Evolutionary conservation across 2,113 vertebrate species (phyloP).

Genomic region (Isurus oxyrinchus): DNA sequence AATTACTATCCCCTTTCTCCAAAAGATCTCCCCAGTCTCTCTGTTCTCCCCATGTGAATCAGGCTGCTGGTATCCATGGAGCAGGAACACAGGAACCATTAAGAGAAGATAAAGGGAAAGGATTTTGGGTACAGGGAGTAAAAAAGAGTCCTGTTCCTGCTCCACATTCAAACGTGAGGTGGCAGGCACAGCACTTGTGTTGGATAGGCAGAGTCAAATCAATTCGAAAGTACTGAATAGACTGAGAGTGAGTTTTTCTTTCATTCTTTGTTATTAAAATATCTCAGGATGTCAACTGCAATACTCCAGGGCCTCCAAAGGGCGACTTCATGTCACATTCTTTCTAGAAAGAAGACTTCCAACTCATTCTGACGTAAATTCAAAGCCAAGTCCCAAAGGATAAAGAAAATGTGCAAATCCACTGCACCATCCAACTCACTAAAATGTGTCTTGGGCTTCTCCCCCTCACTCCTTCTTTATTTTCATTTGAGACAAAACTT

Average conservation of each 20-base stretch:
- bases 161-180: background rate
- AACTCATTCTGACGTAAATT: background rate
- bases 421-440: background rate
- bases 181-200: background rate
- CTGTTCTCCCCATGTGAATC: background rate
- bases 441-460: background rate
- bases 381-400: background rate
- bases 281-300: background rate
- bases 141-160: background rate
- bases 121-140: too few species aligned
- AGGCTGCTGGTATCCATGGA: background rate
- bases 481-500: background rate
- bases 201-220: background rate
- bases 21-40: background rate
- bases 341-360: background rate
- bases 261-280: background rate
- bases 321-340: background rate
- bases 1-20: background rate
- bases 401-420: background rate
- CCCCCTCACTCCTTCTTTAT: background rate
- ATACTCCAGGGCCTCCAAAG: background rate
- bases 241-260: background rate
- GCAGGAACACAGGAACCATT: background rate
- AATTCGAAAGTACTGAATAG: background rate
- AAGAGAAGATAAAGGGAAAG: background rate